Conservation (phyloP, 2,113 vertebrate genomes). For the Thunnus thynnus region DNA sequence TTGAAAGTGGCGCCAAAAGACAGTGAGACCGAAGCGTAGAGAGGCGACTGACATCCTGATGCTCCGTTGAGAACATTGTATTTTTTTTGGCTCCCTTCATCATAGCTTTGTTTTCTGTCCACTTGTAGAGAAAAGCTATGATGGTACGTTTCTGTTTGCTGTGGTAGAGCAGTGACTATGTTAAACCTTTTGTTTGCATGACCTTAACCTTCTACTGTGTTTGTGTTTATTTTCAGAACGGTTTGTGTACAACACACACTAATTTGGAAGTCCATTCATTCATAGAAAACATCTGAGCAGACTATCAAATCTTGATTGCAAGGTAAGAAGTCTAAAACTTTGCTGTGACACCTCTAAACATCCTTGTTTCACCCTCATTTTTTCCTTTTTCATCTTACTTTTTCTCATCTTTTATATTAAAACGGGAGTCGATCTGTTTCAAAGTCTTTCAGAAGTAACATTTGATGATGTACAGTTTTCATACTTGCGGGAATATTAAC, state of each 20-base stretch:
- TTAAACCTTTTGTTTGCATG: constrained; percentile 16
- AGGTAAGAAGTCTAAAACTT: constrained; percentile 44
- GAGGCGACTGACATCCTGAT: neutral
- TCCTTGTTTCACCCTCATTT: neutral
- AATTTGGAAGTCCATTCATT: constrained; percentile 24
- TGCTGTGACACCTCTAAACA: neutral
- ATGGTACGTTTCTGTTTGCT: constrained; percentile 39
- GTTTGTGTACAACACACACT: neutral
- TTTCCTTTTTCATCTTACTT: constrained; percentile 14
- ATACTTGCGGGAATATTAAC: neutral
- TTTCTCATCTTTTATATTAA: constrained; percentile 7
- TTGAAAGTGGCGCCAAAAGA: neutral
- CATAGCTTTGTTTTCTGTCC: neutral
- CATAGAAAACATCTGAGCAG: constrained; percentile 21
- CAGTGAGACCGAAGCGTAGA: constrained; percentile 3
- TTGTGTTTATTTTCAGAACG: constrained; percentile 69
- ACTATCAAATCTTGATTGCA: constrained; percentile 8
- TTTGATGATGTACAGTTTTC: neutral
- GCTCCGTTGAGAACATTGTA: constrained; percentile 1
- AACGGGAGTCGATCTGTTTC: neutral
- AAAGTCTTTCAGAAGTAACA: neutral
- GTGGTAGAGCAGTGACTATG: neutral
- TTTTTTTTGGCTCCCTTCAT: neutral
- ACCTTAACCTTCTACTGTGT: constrained; percentile 40
- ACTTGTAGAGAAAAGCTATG: constrained; percentile 10